Evolutionary conservation across 2,113 vertebrate genomes (phyloP), one percentile per base, ranked within the genome.

Genomic region (Bagarius yarrelli): DNA sequence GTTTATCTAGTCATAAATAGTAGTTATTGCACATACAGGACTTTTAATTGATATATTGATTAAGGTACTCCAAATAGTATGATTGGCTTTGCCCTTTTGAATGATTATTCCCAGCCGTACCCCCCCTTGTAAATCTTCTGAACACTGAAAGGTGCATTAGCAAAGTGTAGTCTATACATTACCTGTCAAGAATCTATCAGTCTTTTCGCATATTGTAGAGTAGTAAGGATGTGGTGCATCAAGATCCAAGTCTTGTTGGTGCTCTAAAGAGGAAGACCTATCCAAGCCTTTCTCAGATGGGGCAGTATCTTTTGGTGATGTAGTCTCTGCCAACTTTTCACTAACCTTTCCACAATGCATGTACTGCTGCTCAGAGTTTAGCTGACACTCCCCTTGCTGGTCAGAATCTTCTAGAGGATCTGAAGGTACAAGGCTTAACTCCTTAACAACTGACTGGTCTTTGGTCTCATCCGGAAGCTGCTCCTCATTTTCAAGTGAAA

Each of bases 21-120:
- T 84, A 89, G 89, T 88, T 90, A 92, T 92, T 92, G 92, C 91
- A 93, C 90, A 91, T 92, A 93, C 89, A 93, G 90, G 91, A 93
- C 85, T 83, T 87, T 89, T 59, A 91, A 92, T 90, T 88, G 87
- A 85, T 87, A 86, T 83, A 88, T 25, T 88, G 69, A 66, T 40
- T 83, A 60, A 85, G 85, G 66, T 71, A 80, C 47, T 69, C 61
- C 57, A 79, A 55, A 85, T 85, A 87, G 73, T 64, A 86, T 80
- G 83, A 84, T 69, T 79, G 87, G 67, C 82, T 87, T 83, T 69
- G 63, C 47, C 61, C 61, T 32, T 69, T 66, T 84, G 55, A 84
- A 77, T 76, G 40, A 77, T 34, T 56, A 80, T 25, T 25, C n/a
- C 15, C 4, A 47, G 11, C 15, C 11, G 5, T 18, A 0, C 16